Conservation (phyloP, 2,113 vertebrate genomes). For the crab-eating macaque (Macaca fascicularis) region DNA sequence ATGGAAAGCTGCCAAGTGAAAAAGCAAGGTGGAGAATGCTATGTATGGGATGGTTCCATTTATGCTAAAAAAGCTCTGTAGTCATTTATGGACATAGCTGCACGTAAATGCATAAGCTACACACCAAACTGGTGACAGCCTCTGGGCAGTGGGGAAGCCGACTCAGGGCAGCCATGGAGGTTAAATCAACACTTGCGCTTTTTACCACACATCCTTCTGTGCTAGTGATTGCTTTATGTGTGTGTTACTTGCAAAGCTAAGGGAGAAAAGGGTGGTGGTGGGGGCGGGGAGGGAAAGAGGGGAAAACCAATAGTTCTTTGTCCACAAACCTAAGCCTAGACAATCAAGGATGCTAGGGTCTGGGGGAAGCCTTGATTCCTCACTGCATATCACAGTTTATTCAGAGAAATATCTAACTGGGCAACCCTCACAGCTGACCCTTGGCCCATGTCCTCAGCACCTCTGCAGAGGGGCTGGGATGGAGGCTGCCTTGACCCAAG, state of each 20-base stretch:
- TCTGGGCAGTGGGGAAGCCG: not conserved
- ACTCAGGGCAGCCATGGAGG: not conserved
- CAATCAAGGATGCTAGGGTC: not conserved
- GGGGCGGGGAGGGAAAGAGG: not conserved
- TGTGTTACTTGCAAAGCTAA: not conserved
- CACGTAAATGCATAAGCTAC: not conserved
- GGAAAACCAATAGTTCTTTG: not conserved
- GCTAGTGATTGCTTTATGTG: not conserved
- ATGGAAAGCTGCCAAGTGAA: constrained; percentile 36
- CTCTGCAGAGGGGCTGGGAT: not conserved
- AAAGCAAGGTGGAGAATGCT: constrained; percentile 9
- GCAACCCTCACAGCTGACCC: fast-evolving
- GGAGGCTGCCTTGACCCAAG: not conserved
- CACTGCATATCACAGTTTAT: not conserved
- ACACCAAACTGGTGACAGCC: not conserved
- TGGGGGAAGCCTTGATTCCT: not conserved
- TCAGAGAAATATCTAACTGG: not conserved
- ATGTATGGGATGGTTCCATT: not conserved
- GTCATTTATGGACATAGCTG: not conserved
- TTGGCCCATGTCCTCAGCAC: not conserved
- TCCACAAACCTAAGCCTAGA: not conserved
- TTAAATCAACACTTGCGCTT: not conserved
- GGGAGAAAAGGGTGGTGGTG: not conserved
- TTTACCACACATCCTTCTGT: not conserved
- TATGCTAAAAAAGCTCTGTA: not conserved